These are phyloP conservation scores for Ichneumoninae sp. DNA, from an alignment of 2,888 invertebrate species.

Conservation along the genomic window DNA sequence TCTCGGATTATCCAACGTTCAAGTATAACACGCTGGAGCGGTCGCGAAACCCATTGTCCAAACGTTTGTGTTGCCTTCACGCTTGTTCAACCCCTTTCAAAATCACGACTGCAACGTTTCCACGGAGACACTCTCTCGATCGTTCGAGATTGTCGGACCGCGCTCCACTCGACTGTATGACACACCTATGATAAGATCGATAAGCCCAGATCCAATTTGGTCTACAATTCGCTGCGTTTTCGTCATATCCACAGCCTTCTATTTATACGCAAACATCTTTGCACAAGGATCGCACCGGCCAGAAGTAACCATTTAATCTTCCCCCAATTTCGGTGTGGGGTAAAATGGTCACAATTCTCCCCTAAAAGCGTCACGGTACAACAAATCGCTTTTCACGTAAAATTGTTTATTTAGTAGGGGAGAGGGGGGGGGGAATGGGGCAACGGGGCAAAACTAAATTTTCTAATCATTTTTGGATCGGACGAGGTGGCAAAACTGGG, in stretches of 20 bases:
- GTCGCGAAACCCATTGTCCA: conserved; percentile 35
- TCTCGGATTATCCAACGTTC: conserved; percentile 53
- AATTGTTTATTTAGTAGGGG: too few species aligned
- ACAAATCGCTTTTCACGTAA: too few species aligned
- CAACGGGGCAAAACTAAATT: too few species aligned
- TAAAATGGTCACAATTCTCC: too few species aligned
- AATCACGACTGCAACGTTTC: neutral
- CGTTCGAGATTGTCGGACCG: neutral
- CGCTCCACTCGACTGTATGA: neutral
- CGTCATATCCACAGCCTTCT: neutral
- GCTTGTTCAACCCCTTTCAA: conserved; percentile 14
- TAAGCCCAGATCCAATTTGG: neutral
- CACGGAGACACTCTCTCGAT: neutral
- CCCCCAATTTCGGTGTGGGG: too few species aligned
- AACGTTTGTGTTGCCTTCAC: conserved; percentile 37
- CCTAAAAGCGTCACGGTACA: too few species aligned
- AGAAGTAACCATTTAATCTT: neutral
- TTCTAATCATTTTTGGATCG: too few species aligned
- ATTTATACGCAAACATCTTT: neutral
- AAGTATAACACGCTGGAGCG: conserved; percentile 22
- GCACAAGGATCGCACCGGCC: neutral
- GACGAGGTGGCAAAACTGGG: too few species aligned
- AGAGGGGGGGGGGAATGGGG: too few species aligned
- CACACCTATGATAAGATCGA: neutral
- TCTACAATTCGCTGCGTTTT: neutral